Percentiles rank a stretch among this genome's conserved stretches.
These are phyloP conservation scores for Luperina testacea DNA, from an alignment of 2,888 invertebrate genomes.

Conservation along the genomic window DNA sequence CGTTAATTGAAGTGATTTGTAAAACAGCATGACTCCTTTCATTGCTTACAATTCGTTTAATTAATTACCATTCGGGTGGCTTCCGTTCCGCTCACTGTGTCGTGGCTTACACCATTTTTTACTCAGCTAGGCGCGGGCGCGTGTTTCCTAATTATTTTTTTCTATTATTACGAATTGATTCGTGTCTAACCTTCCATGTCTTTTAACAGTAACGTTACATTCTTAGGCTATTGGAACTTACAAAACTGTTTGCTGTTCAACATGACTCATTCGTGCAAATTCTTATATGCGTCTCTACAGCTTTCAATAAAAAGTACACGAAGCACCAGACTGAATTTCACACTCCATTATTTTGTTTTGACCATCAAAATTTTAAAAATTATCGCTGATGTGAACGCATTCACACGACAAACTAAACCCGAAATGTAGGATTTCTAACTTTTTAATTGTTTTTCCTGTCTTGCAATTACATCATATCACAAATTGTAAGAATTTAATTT, in stretches of 20 bases:
- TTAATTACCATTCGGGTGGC: constrained; percentile 89
- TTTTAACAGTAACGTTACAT: constrained; percentile 31
- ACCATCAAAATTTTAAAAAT: constrained; percentile 33
- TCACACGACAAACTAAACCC: constrained; percentile 47
- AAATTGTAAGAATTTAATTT: constrained; percentile 49
- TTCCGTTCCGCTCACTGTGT: constrained; percentile 85
- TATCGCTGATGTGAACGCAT: constrained; percentile 42
- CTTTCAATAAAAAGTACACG: constrained; percentile 38
- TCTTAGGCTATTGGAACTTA: constrained; percentile 10
- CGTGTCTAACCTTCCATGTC: constrained; percentile 36
- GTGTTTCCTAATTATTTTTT: constrained; percentile 77
- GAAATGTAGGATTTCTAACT: constrained; percentile 55
- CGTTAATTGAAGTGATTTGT: constrained; percentile 90
- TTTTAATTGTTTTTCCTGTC: constrained; percentile 55
- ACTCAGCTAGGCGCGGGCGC: constrained; percentile 77
- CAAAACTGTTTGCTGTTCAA: constrained; percentile 27
- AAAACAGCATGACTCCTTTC: constrained; percentile 90
- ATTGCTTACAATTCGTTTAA: constrained; percentile 89
- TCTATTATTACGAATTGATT: constrained; percentile 58
- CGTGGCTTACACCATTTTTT: constrained; percentile 85
- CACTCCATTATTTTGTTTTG: constrained; percentile 51
- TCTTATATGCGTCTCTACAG: constrained; percentile 23
- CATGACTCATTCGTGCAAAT: constrained; percentile 52
- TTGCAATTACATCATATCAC: constrained; percentile 58
- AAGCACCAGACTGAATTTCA: constrained; percentile 47